Percentiles rank a stretch among this genome's conserved stretches.
These are phyloP conservation scores for Mesorhabditis sp. DNA, from an alignment of 2,888 invertebrate genomes.

Conservation along the genomic window DNA sequence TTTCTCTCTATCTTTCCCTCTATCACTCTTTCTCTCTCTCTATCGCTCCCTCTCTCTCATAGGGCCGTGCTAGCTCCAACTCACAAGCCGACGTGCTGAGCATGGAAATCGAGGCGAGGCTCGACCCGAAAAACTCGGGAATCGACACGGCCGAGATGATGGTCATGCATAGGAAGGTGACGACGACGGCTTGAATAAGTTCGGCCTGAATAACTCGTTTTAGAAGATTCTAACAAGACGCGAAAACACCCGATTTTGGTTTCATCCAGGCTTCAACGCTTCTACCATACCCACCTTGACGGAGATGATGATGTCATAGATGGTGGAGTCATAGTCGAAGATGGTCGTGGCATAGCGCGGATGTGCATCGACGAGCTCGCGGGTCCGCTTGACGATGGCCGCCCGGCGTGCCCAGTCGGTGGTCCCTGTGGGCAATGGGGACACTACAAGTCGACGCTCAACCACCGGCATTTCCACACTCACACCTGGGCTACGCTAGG, in stretches of 20 bases:
- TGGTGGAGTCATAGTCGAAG: slow-evolving; percentile 55
- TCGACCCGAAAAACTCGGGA: slow-evolving; percentile 40
- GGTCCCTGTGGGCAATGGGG: slow-evolving; percentile 9
- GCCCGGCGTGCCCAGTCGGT: slow-evolving; percentile 45
- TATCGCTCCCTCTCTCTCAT: too few species aligned
- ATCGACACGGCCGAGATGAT: slow-evolving; percentile 49
- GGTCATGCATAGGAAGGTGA: slow-evolving; percentile 51
- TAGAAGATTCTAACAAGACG: too few species aligned
- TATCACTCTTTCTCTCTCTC: too few species aligned
- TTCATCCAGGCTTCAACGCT: neutral
- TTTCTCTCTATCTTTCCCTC: neutral
- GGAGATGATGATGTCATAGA: slow-evolving; percentile 52
- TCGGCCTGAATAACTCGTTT: slow-evolving; percentile 31
- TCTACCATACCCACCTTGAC: slow-evolving; percentile 35
- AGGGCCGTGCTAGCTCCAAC: slow-evolving; percentile 10
- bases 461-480: too few species aligned
- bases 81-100: slow-evolving; percentile 48
- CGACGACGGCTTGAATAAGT: slow-evolving; percentile 46
- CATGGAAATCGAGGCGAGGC: slow-evolving; percentile 43
- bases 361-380: slow-evolving; percentile 40
- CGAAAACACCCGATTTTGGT: too few species aligned
- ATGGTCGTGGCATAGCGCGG: slow-evolving; percentile 42
- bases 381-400: slow-evolving; percentile 29
- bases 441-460: too few species aligned
- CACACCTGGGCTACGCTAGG: too few species aligned